Percentiles rank a stretch among this genome's conserved stretches.
Conservation (phyloP, 2,888 invertebrate genomes). For the Eristalinus aeneus region DNA sequence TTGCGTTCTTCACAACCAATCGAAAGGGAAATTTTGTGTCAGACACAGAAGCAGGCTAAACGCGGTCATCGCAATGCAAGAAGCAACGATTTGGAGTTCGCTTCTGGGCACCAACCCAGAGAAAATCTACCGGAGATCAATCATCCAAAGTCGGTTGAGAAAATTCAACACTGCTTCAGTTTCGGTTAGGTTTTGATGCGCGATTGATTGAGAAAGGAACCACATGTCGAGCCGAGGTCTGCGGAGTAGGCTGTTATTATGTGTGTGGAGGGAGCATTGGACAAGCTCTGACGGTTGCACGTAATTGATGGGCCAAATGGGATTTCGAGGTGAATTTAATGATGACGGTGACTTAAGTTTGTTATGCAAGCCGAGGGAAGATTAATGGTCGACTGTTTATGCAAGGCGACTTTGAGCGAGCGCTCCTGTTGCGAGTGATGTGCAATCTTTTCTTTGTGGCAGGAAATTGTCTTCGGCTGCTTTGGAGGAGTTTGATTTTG, state of each 20-base stretch:
- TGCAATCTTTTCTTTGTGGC: background rate
- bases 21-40: background rate
- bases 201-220: background rate
- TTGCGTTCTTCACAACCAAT: background rate
- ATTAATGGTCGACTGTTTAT: background rate
- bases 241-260: slow-evolving; percentile 10
- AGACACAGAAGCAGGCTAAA: background rate
- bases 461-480: background rate
- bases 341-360: slow-evolving; percentile 2
- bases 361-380: background rate
- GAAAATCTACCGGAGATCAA: background rate
- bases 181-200: background rate
- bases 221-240: background rate
- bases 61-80: background rate
- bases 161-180: background rate
- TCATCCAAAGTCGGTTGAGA: background rate
- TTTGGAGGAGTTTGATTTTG: background rate
- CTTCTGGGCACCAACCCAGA: background rate
- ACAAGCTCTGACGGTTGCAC: slow-evolving; percentile 26
- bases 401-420: background rate
- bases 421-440: background rate
- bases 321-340: slow-evolving; percentile 52
- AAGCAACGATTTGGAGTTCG: background rate
- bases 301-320: slow-evolving; percentile 57
- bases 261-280: slow-evolving; percentile 48